Evolutionary conservation across 2,113 vertebrate species (phyloP).

Genomic region (Xenus cinereus): DNA sequence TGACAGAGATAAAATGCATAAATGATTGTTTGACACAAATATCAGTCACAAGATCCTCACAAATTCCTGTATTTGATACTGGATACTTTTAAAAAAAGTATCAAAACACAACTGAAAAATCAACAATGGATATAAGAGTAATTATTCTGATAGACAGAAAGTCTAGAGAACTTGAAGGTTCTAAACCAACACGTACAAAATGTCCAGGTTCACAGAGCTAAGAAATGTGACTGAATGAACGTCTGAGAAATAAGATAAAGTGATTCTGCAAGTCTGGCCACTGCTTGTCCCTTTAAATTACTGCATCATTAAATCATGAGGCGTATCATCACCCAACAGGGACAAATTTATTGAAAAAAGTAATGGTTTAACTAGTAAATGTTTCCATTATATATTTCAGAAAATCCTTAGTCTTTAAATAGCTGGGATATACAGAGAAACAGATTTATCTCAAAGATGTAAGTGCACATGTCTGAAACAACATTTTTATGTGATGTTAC

Average conservation of each 20-base stretch:
- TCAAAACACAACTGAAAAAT: background rate
- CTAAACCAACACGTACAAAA: no score
- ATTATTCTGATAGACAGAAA: background rate
- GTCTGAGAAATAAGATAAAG: background rate
- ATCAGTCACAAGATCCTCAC: background rate
- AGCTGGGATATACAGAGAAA: background rate
- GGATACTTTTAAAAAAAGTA: background rate
- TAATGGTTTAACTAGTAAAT: background rate
- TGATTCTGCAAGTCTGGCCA: background rate
- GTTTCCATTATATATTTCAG: background rate
- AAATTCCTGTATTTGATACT: background rate
- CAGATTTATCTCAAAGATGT: background rate
- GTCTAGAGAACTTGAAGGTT: background rate
- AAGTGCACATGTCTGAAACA: background rate
- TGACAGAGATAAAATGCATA: background rate
- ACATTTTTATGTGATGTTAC: background rate
- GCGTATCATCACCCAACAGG: background rate
- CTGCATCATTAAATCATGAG: background rate
- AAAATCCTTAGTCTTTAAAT: background rate
- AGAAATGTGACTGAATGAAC: background rate
- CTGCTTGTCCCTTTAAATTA: background rate
- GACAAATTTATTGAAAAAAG: background rate
- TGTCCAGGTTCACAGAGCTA: background rate
- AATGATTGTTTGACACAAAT: background rate
- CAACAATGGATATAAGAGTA: background rate